Base-by-base conservation (phyloP, 1,140 invertebrate genomes). In the Branchinecta lynchi region DNA sequence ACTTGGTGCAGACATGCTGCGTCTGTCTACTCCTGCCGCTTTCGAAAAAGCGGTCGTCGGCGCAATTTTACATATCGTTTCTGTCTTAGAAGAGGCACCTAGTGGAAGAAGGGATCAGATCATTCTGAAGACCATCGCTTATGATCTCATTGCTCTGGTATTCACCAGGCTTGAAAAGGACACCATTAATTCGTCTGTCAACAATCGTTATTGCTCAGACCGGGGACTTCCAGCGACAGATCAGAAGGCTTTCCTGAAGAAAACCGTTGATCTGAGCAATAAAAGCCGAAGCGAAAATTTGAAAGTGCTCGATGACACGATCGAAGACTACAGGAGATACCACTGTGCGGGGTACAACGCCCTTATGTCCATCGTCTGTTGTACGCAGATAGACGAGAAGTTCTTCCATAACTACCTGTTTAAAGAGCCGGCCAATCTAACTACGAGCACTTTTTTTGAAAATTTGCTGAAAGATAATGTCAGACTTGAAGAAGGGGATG, bases 141-240 rank as follows among this genome's bases (percentile, higher is more conserved):
- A 3, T 20, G 12, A 60, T 15, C 12, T 60, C 17, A 15, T 60
- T 3, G 17, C 51, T 60, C 12, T 60, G 12, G 51, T 60, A 60
- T 60, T 60, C 51, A 60, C 51, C 51, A 12, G 51, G 17, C 51
- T 60, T 60, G 51, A 60, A 15, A 60, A 60, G 17, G 51, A 60
- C 12, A 60, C 51, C 17, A 6, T 60, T 60, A 60, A 60, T 60
- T 12, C 51, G 17, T 12, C 12, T 60, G 17, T 60, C 17, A 60
- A 60, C 17, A 60, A 60, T 15, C 12, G 12, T 12, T 60, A 15
- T 60, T 60, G 51, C 17, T 15, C 12, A 60, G 1, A 12, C 12
- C 12, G 17, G 51, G 17, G 17, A 3, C 51, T 60, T 15, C 12
- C 12, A 15, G 51, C 12, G 51, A 15, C 17, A 20, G 51, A 60